A percentile compares a stretch with the other conserved stretches of the same genome.
phyloP scores from a whole-genome alignment of 2,888 invertebrate species.

The Lordiphosa fenestrarum region DNA sequence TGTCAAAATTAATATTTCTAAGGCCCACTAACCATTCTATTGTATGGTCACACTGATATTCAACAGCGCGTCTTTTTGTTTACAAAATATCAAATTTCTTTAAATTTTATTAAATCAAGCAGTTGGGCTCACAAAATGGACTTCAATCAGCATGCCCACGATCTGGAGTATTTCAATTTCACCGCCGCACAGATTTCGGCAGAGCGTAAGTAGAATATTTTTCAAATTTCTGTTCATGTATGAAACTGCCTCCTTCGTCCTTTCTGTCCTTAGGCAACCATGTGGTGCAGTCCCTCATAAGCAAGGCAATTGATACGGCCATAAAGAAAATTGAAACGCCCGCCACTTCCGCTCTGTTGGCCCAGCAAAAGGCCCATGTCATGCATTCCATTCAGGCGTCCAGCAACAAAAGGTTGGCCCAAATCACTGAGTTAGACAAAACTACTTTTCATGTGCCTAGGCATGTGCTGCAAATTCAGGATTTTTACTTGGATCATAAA shows the following conservation, averaged over 20 bases:
- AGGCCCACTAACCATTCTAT: not conserved
- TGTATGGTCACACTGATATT: not conserved
- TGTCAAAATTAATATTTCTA: no score
- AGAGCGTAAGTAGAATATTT: conserved; percentile 41
- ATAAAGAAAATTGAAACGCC: conserved; percentile 47
- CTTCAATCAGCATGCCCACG: conserved; percentile 37
- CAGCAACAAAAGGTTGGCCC: conserved; percentile 45
- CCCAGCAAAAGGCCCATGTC: conserved; percentile 45
- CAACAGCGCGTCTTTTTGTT: conserved; percentile 16
- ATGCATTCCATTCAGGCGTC: conserved; percentile 47
- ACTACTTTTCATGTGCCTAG: conserved; percentile 70
- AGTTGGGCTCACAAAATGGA: conserved; percentile 35
- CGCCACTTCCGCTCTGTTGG: conserved; percentile 44
- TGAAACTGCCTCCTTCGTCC: not conserved
- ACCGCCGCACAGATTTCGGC: conserved; percentile 45
- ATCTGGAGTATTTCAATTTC: conserved; percentile 48
- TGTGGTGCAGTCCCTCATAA: conserved; percentile 45
- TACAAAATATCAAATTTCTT: not conserved
- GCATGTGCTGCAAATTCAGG: conserved; percentile 68
- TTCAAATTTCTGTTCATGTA: not conserved
- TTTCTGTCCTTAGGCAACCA: conserved; percentile 44
- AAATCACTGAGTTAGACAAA: conserved; percentile 56
- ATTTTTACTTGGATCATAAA: conserved; percentile 59
- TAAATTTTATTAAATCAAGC: not conserved
- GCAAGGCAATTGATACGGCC: conserved; percentile 43